Evolutionary conservation across 2,113 vertebrate genomes (phyloP).

Genomic region (Ciconia maguari): DNA sequence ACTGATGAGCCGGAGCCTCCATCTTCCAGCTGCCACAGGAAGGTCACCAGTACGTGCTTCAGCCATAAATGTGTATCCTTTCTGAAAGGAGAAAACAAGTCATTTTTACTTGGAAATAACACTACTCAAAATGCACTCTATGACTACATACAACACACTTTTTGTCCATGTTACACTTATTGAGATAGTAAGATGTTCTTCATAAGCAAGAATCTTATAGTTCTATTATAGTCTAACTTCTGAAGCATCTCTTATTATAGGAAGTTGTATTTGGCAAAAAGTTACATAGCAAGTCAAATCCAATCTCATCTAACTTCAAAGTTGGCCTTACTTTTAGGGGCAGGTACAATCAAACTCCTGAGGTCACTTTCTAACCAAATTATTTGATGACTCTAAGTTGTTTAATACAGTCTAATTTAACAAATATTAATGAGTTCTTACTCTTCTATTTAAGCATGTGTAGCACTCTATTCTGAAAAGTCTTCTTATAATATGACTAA

Average conservation of each 20-base stretch:
- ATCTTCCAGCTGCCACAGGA: constrained; percentile 65
- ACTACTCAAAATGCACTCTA: neutral
- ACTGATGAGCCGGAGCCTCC: constrained; percentile 84
- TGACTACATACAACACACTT: neutral
- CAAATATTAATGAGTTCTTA: neutral
- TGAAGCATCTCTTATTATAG: neutral
- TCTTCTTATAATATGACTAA: neutral
- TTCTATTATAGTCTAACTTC: neutral
- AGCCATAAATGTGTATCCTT: constrained; percentile 89
- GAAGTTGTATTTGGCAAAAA: neutral
- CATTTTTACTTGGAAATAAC: neutral
- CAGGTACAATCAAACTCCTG: neutral
- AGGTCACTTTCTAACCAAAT: neutral
- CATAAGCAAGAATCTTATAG: neutral
- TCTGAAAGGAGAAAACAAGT: constrained; percentile 66
- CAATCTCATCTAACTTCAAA: neutral
- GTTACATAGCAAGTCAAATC: neutral
- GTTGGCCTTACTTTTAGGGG: neutral
- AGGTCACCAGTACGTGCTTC: constrained; percentile 75
- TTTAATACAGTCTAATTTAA: neutral
- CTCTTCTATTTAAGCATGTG: neutral
- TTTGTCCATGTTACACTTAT: neutral
- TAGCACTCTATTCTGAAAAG: neutral
- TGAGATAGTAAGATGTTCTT: neutral
- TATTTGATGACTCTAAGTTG: neutral